Percentiles rank a stretch among this genome's conserved stretches.
These are phyloP conservation scores for Chydorus sphaericus DNA, from an alignment of 2,888 invertebrate species.

Conservation along the genomic window DNA sequence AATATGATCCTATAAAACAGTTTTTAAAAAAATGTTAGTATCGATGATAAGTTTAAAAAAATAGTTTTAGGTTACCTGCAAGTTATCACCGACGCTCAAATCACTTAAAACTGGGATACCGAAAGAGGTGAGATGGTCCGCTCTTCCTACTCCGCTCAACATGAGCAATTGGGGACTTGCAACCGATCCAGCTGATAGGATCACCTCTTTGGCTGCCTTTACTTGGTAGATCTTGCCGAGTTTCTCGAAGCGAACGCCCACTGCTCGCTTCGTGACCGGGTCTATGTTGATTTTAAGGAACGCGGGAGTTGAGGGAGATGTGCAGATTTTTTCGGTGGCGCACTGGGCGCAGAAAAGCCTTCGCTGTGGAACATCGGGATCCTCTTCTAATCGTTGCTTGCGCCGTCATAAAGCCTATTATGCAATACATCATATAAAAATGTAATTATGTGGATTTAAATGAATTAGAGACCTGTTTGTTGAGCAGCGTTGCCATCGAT, in stretches of 20 bases:
- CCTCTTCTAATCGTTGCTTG: constrained; percentile 77
- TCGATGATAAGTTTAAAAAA: constrained; percentile 44
- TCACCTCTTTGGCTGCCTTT: constrained; percentile 67
- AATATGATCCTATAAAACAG: constrained; percentile 53
- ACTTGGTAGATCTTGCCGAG: constrained; percentile 56
- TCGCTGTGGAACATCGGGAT: constrained; percentile 72
- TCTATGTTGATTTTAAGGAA: constrained; percentile 46
- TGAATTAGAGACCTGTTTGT: constrained; percentile 73
- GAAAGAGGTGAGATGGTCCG: constrained; percentile 50
- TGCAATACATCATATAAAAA: too few species aligned
- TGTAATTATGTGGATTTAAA: too few species aligned
- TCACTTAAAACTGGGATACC: constrained; percentile 66
- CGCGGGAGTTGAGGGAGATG: constrained; percentile 66
- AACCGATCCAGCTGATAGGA: constrained; percentile 77
- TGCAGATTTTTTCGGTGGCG: constrained; percentile 67
- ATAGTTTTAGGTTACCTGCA: constrained; percentile 49
- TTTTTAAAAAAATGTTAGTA: constrained; percentile 19
- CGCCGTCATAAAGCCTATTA: constrained; percentile 79
- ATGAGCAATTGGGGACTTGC: constrained; percentile 88
- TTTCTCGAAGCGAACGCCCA: constrained; percentile 65
- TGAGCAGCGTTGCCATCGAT: constrained; percentile 73
- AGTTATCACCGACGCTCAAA: constrained; percentile 65
- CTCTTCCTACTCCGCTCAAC: constrained; percentile 79
- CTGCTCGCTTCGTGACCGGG: constrained; percentile 53
- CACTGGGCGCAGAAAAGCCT: constrained; percentile 70